A percentile compares a stretch with the other conserved stretches of the same genome.
phyloP scores from a whole-genome alignment of 2,113 vertebrate species.

The Ahaetulla prasina region DNA sequence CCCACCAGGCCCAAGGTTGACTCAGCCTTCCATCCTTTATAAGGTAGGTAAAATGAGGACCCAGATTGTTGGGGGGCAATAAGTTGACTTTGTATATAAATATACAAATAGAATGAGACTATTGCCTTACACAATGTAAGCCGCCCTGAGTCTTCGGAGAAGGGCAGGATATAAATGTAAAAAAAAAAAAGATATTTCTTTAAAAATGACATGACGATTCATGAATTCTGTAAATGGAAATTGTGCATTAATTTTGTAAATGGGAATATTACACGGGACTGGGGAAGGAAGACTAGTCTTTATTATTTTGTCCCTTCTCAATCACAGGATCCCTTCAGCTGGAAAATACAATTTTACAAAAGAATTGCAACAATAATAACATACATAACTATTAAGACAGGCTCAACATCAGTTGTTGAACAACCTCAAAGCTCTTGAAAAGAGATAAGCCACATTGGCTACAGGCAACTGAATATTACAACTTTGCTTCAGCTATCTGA shows the following conservation, averaged over 20 bases:
- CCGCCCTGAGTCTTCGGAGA: too few relatives aligned
- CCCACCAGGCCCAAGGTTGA: too few relatives aligned
- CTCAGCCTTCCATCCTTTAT: too few relatives aligned
- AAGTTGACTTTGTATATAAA: too few relatives aligned
- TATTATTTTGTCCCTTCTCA: not conserved
- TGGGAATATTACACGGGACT: not conserved
- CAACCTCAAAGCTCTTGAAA: not conserved
- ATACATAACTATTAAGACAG: not conserved
- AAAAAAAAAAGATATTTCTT: not conserved
- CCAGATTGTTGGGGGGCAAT: too few relatives aligned
- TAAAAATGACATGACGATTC: not conserved
- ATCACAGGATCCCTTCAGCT: not conserved
- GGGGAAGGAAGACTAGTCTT: not conserved
- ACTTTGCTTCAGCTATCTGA: not conserved
- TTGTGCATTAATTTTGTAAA: not conserved
- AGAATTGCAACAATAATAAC: not conserved
- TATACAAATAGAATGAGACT: too few relatives aligned
- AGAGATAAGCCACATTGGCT: not conserved
- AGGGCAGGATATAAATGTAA: too few relatives aligned
- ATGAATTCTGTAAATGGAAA: not conserved
- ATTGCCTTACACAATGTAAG: too few relatives aligned
- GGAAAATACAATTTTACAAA: not conserved
- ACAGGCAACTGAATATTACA: not conserved
- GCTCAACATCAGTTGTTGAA: not conserved
- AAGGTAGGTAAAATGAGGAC: too few relatives aligned